These are phyloP conservation scores for Pongo abelii DNA, from an alignment of 2,113 vertebrate genomes.

Conservation along the genomic window DNA sequence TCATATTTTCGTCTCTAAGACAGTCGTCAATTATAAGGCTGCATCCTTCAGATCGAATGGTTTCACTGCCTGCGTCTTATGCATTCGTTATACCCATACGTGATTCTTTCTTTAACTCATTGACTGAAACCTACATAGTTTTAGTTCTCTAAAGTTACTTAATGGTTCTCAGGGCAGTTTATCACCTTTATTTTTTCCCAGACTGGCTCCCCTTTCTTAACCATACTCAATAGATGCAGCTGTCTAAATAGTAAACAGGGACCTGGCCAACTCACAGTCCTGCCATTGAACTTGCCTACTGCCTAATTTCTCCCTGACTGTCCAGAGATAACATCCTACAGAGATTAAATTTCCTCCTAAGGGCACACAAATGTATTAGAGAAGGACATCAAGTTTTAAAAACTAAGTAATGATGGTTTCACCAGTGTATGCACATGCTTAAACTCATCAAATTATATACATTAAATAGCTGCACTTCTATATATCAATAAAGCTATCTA, in stretches of 20 bases:
- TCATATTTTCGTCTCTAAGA: neutral
- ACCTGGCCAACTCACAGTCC: accelerated
- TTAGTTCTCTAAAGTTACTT: neutral
- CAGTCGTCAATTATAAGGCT: neutral
- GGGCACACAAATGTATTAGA: neutral
- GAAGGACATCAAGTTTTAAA: neutral
- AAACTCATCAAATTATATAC: neutral
- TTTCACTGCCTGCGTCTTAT: neutral
- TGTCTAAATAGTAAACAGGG: neutral
- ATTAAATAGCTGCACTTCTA: neutral
- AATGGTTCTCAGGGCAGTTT: neutral
- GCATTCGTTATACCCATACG: neutral
- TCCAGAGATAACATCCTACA: neutral
- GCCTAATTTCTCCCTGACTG: neutral
- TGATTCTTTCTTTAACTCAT: neutral
- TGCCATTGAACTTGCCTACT: neutral
- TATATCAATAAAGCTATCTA: neutral
- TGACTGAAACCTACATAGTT: neutral
- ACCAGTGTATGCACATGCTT: too few species aligned
- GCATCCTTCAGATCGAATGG: neutral
- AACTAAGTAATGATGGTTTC: neutral
- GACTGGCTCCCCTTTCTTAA: neutral
- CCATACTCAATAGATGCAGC: neutral
- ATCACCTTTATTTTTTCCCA: neutral
- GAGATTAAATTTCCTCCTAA: neutral